phyloP scores from a whole-genome alignment of 2,113 vertebrate species.

The Calidris pygmaea region DNA sequence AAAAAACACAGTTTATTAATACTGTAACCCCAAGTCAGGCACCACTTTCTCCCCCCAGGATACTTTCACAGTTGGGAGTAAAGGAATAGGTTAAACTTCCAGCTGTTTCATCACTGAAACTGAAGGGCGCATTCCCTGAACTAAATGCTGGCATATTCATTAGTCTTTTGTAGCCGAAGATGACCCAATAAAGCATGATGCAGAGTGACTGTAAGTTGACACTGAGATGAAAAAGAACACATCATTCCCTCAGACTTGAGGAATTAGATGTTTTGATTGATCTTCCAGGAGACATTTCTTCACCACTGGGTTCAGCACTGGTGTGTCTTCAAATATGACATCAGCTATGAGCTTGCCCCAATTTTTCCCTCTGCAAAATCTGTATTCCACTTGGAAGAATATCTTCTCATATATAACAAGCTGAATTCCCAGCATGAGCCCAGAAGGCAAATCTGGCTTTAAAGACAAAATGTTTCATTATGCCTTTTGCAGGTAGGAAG shows the following conservation, averaged over 20 bases:
- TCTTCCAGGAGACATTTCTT: neutral
- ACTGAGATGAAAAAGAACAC: neutral
- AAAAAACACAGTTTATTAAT: neutral
- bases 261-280: neutral
- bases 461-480: neutral
- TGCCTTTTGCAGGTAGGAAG: neutral
- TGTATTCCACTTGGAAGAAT: neutral
- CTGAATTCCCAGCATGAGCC: neutral
- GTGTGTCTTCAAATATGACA: neutral
- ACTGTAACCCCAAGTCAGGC: neutral
- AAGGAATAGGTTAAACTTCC: neutral
- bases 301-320: neutral
- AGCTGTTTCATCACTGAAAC: neutral
- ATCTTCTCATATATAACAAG: neutral
- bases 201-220: neutral
- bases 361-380: neutral
- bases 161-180: neutral
- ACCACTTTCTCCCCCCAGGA: neutral
- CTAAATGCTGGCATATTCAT: neutral
- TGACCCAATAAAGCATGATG: neutral
- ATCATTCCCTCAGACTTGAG: neutral
- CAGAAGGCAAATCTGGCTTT: neutral
- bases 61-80: neutral
- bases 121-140: neutral
- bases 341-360: neutral